These are phyloP conservation scores for Tenodera sinensis DNA, from an alignment of 2,888 invertebrate genomes.

Conservation along the genomic window DNA sequence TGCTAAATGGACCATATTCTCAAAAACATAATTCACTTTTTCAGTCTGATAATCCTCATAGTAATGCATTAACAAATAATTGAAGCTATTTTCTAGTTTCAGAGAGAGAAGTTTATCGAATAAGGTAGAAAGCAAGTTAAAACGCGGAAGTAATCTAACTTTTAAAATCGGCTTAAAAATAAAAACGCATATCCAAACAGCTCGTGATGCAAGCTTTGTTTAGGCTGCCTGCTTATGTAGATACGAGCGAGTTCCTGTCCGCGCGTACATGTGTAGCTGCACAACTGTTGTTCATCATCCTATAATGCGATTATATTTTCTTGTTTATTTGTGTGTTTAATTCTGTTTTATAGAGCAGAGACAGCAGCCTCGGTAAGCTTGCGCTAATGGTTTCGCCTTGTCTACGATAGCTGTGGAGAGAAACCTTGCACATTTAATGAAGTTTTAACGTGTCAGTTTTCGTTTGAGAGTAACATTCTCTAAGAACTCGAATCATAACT, in stretches of 20 bases:
- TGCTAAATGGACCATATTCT: too few relatives aligned
- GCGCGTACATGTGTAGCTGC: not conserved
- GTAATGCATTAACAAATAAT: not conserved
- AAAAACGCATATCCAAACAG: not conserved
- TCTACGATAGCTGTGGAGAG: not conserved
- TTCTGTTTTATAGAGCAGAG: not conserved
- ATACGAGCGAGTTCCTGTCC: not conserved
- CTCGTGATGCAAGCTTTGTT: not conserved
- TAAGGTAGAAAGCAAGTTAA: not conserved
- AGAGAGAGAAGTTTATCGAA: not conserved
- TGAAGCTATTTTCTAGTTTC: not conserved
- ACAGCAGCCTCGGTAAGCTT: not conserved
- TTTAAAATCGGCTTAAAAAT: not conserved
- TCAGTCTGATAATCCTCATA: not conserved
- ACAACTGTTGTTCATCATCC: not conserved
- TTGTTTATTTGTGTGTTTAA: not conserved
- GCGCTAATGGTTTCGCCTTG: not conserved
- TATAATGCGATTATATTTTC: not conserved
- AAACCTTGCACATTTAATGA: not conserved
- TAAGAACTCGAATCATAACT: too few relatives aligned
- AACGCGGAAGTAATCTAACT: not conserved
- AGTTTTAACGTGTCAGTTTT: not conserved
- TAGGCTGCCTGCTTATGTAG: not conserved
- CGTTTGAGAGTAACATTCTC: too few relatives aligned
- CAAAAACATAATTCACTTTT: too few relatives aligned